Evolutionary conservation across 1,140 invertebrate genomes (phyloP).

Genomic region (Arctopsyche grandis): DNA sequence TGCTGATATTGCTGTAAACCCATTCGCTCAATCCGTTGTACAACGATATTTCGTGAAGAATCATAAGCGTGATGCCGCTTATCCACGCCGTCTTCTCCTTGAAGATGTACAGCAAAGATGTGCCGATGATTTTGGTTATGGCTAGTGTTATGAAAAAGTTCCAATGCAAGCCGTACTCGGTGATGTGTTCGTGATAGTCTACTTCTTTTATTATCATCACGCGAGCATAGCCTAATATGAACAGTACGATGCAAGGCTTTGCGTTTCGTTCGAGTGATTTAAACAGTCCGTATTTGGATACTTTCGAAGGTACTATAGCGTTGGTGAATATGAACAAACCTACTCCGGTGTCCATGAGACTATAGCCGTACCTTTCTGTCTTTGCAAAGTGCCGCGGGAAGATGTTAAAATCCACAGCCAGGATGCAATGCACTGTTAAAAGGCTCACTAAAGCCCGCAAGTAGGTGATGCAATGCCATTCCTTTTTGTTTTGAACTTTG

Average conservation of each 20-base stretch:
- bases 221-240: constrained; percentile 78
- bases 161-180: constrained; percentile 96
- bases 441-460: constrained; percentile 77
- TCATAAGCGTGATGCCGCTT: constrained; percentile 68
- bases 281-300: constrained; percentile 55
- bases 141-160: constrained; percentile 97
- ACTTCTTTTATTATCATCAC: constrained; percentile 71
- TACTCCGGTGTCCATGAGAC: constrained; percentile 95
- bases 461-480: constrained; percentile 71
- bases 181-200: constrained; percentile 86
- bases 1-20: constrained; percentile 72
- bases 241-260: constrained; percentile 65
- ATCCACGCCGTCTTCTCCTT: constrained; percentile 61
- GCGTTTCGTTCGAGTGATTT: constrained; percentile 58
- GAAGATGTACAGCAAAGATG: constrained; percentile 67
- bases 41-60: constrained; percentile 77
- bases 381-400: constrained; percentile 90
- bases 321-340: constrained; percentile 89
- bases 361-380: constrained; percentile 86
- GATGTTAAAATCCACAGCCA: constrained; percentile 91
- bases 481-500: constrained; percentile 57
- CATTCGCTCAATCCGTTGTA: constrained; percentile 73
- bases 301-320: constrained; percentile 75
- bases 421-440: constrained; percentile 82
- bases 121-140: constrained; percentile 79